A percentile compares a stretch with the other conserved stretches of the same genome.
Conservation (phyloP, 2,888 invertebrate species). For the Slavum lentiscoides region DNA sequence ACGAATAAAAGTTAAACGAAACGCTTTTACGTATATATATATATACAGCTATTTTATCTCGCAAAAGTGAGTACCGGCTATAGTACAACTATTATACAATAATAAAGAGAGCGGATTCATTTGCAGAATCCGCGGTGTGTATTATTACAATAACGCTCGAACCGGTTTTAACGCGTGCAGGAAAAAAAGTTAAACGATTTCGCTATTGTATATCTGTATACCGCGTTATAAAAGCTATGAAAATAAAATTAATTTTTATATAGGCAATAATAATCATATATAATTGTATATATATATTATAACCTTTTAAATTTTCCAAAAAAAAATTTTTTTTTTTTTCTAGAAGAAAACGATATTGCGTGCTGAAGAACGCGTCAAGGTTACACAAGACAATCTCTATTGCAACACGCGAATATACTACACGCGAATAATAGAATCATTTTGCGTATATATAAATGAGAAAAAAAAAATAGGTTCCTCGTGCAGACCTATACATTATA, state of each 20-base stretch:
- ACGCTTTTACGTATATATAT: too few relatives aligned
- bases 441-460: neutral
- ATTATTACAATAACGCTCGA: neutral
- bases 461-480: constrained; percentile 9
- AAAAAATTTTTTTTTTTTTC: neutral
- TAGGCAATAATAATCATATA: too few relatives aligned
- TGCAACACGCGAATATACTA: constrained; percentile 14
- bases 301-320: too few relatives aligned
- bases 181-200: neutral
- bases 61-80: constrained; percentile 26
- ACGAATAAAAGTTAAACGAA: constrained; percentile 3
- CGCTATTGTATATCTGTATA: neutral
- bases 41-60: neutral
- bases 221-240: neutral
- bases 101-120: constrained; percentile 41
- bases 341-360: constrained; percentile 41
- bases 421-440: constrained; percentile 21
- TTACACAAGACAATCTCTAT: constrained; percentile 45
- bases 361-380: constrained; percentile 39
- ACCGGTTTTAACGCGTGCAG: constrained; percentile 4
- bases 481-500: neutral
- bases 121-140: neutral
- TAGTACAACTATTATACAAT: constrained; percentile 37
- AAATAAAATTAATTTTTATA: too few relatives aligned
- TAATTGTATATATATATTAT: too few relatives aligned